A percentile compares a stretch with the other conserved stretches of the same genome.
These are phyloP conservation scores for Mythimna ferrago DNA, from an alignment of 2,888 invertebrate species.

Conservation along the genomic window DNA sequence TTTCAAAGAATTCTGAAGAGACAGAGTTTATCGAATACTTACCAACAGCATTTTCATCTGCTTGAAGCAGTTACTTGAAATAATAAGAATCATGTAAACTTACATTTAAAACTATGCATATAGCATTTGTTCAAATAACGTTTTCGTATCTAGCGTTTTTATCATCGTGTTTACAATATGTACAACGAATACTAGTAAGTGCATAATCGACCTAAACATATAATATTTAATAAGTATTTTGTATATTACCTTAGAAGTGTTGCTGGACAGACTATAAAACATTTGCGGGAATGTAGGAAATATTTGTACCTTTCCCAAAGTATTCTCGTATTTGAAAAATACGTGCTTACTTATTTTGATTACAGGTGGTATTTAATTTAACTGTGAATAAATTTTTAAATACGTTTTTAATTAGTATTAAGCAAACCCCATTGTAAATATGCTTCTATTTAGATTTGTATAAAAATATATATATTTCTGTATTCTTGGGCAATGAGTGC, in stretches of 20 bases:
- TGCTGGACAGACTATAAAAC: slow-evolving; percentile 77
- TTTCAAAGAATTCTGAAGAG: not conserved
- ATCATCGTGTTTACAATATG: slow-evolving; percentile 34
- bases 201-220: slow-evolving; percentile 16
- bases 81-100: not conserved
- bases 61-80: not conserved
- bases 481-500: slow-evolving; percentile 87
- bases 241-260: slow-evolving; percentile 60
- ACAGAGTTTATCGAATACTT: slow-evolving; percentile 13
- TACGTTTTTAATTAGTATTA: slow-evolving; percentile 47
- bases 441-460: slow-evolving; percentile 45
- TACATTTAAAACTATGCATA: slow-evolving; percentile 8
- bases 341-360: slow-evolving; percentile 4
- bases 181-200: slow-evolving; percentile 54
- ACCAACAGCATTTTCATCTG: not conserved
- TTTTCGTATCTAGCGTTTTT: slow-evolving; percentile 3
- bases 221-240: slow-evolving; percentile 26
- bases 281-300: slow-evolving; percentile 48
- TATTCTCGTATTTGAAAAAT: slow-evolving; percentile 17
- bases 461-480: slow-evolving; percentile 75
- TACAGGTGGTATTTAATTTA: slow-evolving; percentile 45
- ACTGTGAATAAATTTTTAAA: slow-evolving; percentile 25
- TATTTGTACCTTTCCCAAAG: slow-evolving; percentile 30
- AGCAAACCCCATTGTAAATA: slow-evolving; percentile 73
- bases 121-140: slow-evolving; percentile 3